A percentile compares a stretch with the other conserved stretches of the same genome.
phyloP scores from a whole-genome alignment of 2,797 vertebrate genomes.

The Macrochelys suwanniensis region DNA sequence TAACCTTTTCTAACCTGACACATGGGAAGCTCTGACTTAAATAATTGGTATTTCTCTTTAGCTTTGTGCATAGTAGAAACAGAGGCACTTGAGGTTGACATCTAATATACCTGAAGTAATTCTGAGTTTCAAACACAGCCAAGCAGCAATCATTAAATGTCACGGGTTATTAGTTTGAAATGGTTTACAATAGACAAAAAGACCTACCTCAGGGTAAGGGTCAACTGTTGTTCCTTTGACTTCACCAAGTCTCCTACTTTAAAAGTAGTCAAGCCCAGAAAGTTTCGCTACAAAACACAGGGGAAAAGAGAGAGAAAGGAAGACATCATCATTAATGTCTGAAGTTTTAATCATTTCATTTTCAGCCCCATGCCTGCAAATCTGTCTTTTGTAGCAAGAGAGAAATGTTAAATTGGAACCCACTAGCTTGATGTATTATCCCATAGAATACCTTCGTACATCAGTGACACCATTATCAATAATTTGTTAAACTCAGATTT shows the following conservation, averaged over 20 bases:
- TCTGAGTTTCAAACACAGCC: neutral
- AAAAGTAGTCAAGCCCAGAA: conserved; percentile 93
- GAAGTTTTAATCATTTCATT: neutral
- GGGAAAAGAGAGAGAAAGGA: conserved; percentile 15
- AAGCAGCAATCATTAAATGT: neutral
- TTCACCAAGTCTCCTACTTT: conserved; percentile 91
- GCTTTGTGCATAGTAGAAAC: neutral
- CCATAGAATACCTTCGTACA: neutral
- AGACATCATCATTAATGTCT: neutral
- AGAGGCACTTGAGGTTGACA: neutral
- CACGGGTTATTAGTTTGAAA: neutral
- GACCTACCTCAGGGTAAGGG: conserved; percentile 92
- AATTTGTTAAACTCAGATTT: neutral
- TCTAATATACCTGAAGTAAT: neutral
- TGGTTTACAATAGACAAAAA: neutral
- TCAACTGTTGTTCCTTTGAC: conserved; percentile 91
- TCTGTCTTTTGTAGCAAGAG: neutral
- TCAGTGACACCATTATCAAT: neutral
- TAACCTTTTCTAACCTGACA: conserved; percentile 30
- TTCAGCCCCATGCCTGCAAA: neutral
- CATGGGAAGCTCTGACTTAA: neutral
- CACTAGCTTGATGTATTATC: neutral
- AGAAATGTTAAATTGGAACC: neutral
- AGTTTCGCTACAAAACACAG: conserved; percentile 88
- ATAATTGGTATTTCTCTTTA: neutral